phyloP scores from a whole-genome alignment of 1,140 invertebrate species.

The Brachionus calyciflorus region DNA sequence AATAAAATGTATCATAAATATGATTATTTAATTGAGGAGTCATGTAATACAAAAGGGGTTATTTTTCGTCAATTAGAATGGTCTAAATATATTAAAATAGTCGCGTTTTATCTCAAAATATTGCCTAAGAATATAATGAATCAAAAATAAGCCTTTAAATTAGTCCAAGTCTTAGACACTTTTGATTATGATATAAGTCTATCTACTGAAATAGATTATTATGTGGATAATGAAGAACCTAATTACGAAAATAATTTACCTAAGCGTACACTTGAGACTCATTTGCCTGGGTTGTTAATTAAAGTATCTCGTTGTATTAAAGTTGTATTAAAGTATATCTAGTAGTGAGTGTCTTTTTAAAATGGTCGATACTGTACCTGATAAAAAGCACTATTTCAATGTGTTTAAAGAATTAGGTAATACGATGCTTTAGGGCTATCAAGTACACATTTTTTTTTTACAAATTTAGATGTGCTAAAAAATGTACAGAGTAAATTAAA shows the following conservation, averaged over 20 bases:
- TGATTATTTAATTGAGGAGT: constrained; percentile 77
- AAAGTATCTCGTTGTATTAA: constrained; percentile 83
- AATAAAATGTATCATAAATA: constrained; percentile 73
- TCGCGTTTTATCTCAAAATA: constrained; percentile 75
- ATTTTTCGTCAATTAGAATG: constrained; percentile 76
- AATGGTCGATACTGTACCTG: constrained; percentile 75
- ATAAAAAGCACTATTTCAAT: constrained; percentile 74
- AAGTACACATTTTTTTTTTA: constrained; percentile 85
- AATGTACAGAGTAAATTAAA: constrained; percentile 68
- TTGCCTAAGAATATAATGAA: constrained; percentile 69
- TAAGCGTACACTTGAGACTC: constrained; percentile 68
- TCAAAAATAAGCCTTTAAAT: constrained; percentile 69
- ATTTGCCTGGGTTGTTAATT: constrained; percentile 79
- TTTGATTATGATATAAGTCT: constrained; percentile 82
- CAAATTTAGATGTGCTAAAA: constrained; percentile 76
- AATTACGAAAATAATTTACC: too few relatives aligned
- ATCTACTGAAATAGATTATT: constrained; percentile 49
- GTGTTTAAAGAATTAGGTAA: constrained; percentile 77
- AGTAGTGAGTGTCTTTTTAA: constrained; percentile 83
- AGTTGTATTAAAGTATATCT: constrained; percentile 76
- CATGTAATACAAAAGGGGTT: constrained; percentile 68
- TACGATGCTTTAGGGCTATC: constrained; percentile 80
- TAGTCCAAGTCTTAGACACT: constrained; percentile 78
- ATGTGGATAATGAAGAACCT: too few relatives aligned
- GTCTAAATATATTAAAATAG: constrained; percentile 76